Evolutionary conservation across 2,888 invertebrate species (phyloP), one percentile per base, ranked within the genome.

Genomic region (Amiota communis): DNA sequence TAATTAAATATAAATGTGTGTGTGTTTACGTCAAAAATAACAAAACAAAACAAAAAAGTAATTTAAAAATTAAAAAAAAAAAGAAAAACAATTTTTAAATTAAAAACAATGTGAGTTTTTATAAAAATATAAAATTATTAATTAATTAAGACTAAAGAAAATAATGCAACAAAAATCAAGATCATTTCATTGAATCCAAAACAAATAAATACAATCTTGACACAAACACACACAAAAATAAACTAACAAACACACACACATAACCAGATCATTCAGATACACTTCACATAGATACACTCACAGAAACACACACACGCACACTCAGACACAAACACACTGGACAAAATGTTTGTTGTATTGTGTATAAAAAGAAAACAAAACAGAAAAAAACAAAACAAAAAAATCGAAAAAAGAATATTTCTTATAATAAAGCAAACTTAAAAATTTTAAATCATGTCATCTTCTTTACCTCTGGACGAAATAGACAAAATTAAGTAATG

Each of bases 361-460:
- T 76, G 72, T 70, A 79, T 73, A 74, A 72, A 79, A 74, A 70
- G 63, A 72, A 72, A 72, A 63, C 63, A 36, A 63, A 63, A 36
- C n/a, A 13, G 36, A 36, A 63, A 23, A 63, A 74, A 74, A 74
- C 71, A 74, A 70, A 77, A 73, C 72, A 71, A 71, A 70, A 68
- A 71, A 75, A 75, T 71, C 56, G 17, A 17, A 57, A 59, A 64
- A 71, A 70, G 79, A 79, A 80, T 75, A 80, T 80, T 77, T 78
- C 79, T 79, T 77, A 80, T 79, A 81, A 80, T 80, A 80, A 81
- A 80, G 76, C 77, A 75, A 75, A 79, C 78, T 81, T 74, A 74
- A 81, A 76, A 76, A 80, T 79, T 80, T 80, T 80, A 81, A 78
- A 76, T 68, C 57, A 70, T 20, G 1, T n/a, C n/a, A n/a, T n/a